phyloP scores from a whole-genome alignment of 2,113 vertebrate genomes.

The Delphinus delphis region DNA sequence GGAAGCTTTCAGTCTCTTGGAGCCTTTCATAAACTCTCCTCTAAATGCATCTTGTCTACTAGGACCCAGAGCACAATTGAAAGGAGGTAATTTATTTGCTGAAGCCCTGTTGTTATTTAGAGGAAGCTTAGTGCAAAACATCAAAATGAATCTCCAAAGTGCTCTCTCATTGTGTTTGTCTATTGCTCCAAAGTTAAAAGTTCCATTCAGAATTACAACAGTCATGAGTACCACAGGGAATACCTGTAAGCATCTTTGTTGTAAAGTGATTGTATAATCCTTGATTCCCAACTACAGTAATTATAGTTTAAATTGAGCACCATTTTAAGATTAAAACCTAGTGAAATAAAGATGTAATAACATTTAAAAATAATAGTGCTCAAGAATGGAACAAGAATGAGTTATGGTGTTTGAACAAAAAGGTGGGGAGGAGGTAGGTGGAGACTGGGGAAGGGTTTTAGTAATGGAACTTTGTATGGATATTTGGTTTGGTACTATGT shows the following conservation, averaged over 20 bases:
- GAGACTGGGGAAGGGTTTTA: not conserved
- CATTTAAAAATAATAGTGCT: not conserved
- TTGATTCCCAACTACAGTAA: not conserved
- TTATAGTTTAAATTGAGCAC: not conserved
- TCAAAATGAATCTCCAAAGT: constrained; percentile 37
- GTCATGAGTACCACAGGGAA: not conserved
- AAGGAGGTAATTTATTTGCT: constrained; percentile 44
- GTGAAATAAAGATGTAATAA: not conserved
- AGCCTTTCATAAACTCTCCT: constrained; percentile 59
- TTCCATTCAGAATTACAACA: not conserved
- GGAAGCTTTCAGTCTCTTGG: not conserved
- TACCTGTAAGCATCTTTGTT: not conserved
- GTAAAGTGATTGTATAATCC: not conserved
- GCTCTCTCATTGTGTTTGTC: not conserved
- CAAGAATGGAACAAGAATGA: not conserved
- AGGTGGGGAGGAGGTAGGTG: not conserved
- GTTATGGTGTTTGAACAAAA: not conserved
- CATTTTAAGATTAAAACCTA: constrained; percentile 36
- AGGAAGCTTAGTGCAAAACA: constrained; percentile 13
- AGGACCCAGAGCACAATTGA: constrained; percentile 60
- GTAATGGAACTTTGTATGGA: not conserved
- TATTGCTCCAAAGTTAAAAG: not conserved
- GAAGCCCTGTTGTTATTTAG: constrained; percentile 12
- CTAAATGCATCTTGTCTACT: constrained; percentile 56
- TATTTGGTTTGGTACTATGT: not conserved